Conservation (phyloP, 2,797 vertebrate species). For the Pangasius krempfi region DNA sequence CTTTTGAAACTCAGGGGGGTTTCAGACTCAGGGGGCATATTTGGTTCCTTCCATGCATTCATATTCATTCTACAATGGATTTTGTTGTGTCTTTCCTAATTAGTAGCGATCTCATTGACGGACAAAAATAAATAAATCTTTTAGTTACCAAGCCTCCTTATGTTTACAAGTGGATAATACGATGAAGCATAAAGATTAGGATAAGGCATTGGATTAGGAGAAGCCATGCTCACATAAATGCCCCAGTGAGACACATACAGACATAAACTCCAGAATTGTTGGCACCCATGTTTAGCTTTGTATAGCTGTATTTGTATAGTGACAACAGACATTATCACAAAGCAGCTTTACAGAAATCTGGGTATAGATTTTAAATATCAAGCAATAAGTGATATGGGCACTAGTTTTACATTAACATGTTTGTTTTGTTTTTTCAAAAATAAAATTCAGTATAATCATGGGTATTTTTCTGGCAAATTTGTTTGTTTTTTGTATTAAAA, state of each 20-base stretch:
- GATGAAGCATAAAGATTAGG: background rate
- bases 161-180: background rate
- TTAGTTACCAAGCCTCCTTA: background rate
- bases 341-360: background rate
- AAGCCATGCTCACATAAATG: background rate
- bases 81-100: background rate
- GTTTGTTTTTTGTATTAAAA: background rate
- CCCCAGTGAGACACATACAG: background rate
- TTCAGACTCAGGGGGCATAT: background rate
- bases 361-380: background rate
- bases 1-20: background rate
- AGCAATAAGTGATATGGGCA: background rate
- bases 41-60: background rate
- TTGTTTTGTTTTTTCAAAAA: background rate
- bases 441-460: background rate
- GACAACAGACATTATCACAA: background rate
- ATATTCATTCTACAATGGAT: background rate
- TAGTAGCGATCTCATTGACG: background rate
- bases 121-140: background rate
- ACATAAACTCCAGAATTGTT: background rate
- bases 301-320: background rate
- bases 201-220: background rate
- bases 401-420: background rate
- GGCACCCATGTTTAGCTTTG: background rate
- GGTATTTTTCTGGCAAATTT: background rate